Evolutionary conservation across 1,140 invertebrate genomes (phyloP), one percentile per base, ranked within the genome.

Genomic region (Camponotus floridanus): DNA sequence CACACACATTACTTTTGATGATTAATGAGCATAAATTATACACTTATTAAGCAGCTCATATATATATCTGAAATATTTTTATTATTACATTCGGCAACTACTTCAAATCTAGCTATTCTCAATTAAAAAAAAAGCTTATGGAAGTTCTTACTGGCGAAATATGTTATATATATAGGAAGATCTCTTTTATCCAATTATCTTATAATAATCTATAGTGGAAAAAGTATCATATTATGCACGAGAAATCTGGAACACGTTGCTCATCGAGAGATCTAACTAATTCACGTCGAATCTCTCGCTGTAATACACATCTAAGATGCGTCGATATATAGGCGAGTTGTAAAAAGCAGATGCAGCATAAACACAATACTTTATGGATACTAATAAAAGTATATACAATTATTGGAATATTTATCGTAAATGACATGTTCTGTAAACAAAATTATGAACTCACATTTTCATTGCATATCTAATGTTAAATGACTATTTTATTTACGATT

Each of bases 371-470:
- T 88, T 86, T 62, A 42, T 76, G 88, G 70, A 80, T 70, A 86
- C 79, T 83, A 89, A 88, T 70, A 81, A 76, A 78, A 57, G 76
- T 89, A 89, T 89, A 70, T 89, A 89, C 88, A 89, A 65, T 76
- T 89, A 87, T 83, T 83, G 76, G 76, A 86, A 79, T 70, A 70
- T 48, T 89, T 74, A 64, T n/a, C 39, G 65, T 83, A 81, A 89
- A 81, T 86, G 87, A 85, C 48, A 26, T 51, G 59, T 88, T 36
- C 36, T 76, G 76, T 78, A 39, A 85, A 78, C 26, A 74, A 88
- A 88, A 59, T 86, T 76, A 76, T 78, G 26, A 42, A 13, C 4
- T n/a, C 21, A 33, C 70, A 71, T 33, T 73, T 18, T 73, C 59
- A 48, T 73, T 73, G 79, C 79, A 83, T 42, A 83, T 83, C 36